Evolutionary conservation across 35 echinoderm and acorn worm species (phyloP).

Genomic region (Lytechinus variegatus): DNA sequence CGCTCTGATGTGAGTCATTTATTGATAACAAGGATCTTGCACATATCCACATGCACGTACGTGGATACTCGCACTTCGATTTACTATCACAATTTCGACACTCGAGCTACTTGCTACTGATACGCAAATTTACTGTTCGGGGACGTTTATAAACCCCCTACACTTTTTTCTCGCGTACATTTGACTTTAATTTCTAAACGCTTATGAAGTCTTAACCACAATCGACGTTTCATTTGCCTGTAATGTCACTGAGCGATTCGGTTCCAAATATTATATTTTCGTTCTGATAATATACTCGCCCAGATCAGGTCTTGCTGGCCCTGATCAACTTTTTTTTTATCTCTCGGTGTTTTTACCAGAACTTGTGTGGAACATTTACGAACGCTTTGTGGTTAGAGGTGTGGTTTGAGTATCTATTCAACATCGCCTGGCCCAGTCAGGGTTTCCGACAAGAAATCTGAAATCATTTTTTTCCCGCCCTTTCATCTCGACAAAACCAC

Average conservation of each 20-base stretch:
- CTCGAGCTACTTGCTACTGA: not conserved
- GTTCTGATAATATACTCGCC: not conserved
- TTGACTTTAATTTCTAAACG: not conserved
- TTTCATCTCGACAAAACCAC: conserved; percentile 47
- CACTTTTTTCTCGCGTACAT: not conserved
- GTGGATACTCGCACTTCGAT: not conserved
- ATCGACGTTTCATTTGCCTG: conserved; percentile 16
- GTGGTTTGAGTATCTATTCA: conserved; percentile 69
- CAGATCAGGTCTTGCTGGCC: not conserved
- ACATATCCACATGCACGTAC: not conserved
- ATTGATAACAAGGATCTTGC: conserved; percentile 31
- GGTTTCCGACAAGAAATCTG: conserved; percentile 64
- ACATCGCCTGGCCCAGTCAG: conserved; percentile 62
- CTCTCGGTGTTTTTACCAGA: not conserved
- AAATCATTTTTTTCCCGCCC: conserved; percentile 60
- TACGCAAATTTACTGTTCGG: not conserved
- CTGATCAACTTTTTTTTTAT: conserved; percentile 48
- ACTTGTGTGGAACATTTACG: conserved; percentile 36
- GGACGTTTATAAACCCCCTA: conserved; percentile 24
- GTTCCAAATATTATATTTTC: conserved; percentile 25
- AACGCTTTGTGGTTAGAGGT: conserved; percentile 74
- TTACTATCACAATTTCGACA: not conserved
- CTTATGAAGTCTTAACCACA: conserved; percentile 34
- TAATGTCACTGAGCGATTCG: not conserved
- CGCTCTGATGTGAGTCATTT: conserved; percentile 31